phyloP scores from a whole-genome alignment of 2,888 invertebrate species.

The Dolomedes plantarius region DNA sequence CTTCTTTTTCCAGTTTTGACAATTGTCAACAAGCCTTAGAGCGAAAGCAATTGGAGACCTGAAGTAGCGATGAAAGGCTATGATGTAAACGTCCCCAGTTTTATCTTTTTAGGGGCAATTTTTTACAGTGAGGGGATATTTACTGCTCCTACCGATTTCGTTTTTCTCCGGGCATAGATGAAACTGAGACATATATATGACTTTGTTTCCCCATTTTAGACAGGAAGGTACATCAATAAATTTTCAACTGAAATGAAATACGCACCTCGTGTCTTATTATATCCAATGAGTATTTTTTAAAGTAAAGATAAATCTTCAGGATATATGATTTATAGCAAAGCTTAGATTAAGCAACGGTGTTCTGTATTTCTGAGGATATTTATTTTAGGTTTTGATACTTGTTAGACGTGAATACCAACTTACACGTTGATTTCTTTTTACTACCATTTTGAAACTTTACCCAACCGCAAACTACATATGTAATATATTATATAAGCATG shows the following conservation, averaged over 20 bases:
- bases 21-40: constrained; percentile 66
- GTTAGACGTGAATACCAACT: no score
- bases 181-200: constrained; percentile 47
- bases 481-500: no score
- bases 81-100: constrained; percentile 66
- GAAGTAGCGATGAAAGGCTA: constrained; percentile 64
- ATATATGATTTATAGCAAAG: no score
- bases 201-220: constrained; percentile 24
- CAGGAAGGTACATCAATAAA: constrained; percentile 14
- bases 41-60: constrained; percentile 61
- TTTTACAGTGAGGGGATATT: constrained; percentile 25
- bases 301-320: neutral
- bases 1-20: constrained; percentile 52
- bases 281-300: neutral
- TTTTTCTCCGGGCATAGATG: constrained; percentile 43
- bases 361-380: no score
- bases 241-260: constrained; percentile 6
- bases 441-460: no score
- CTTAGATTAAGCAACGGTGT: no score
- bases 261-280: neutral
- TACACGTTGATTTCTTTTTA: no score
- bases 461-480: no score
- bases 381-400: no score
- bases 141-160: neutral
- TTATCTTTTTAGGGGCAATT: constrained; percentile 34